phyloP scores from a whole-genome alignment of 2,888 invertebrate genomes.

The Apodemia duryi region DNA sequence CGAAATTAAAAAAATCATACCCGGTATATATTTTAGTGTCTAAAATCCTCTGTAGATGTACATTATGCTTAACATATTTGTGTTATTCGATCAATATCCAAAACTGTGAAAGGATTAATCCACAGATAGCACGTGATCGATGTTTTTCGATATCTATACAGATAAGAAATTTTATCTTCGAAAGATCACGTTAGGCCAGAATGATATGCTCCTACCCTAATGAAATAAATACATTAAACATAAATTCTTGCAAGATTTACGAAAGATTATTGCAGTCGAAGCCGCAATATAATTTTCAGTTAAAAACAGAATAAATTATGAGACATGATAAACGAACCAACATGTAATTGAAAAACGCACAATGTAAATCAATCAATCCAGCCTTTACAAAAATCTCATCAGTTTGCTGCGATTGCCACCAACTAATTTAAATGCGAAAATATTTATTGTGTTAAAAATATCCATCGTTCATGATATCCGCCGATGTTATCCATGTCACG shows the following conservation, averaged over 20 bases:
- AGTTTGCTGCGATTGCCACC: neutral
- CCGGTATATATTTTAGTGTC: neutral
- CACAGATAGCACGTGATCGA: conserved; percentile 69
- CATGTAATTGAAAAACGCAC: no score
- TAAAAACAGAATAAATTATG: no score
- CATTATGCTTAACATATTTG: conserved; percentile 22
- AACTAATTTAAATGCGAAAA: neutral
- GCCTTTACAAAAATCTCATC: no score
- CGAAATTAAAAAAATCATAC: neutral
- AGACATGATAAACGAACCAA: no score
- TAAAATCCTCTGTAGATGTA: conserved; percentile 23
- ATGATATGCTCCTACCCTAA: conserved; percentile 16
- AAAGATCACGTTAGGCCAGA: conserved; percentile 31
- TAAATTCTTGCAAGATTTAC: neutral
- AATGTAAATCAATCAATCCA: no score
- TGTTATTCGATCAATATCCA: conserved; percentile 34
- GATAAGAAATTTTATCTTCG: conserved; percentile 61
- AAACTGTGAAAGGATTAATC: conserved; percentile 53
- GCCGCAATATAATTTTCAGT: no score
- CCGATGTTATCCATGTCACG: conserved; percentile 23
- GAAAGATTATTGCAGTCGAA: no score
- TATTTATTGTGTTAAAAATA: conserved; percentile 9
- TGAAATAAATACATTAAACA: neutral
- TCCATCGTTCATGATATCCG: conserved; percentile 38
- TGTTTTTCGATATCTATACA: conserved; percentile 55